phyloP scores from a whole-genome alignment of 30 jellyfish, hydroid and myxozoan genomes.

The Hydra vulgaris region DNA sequence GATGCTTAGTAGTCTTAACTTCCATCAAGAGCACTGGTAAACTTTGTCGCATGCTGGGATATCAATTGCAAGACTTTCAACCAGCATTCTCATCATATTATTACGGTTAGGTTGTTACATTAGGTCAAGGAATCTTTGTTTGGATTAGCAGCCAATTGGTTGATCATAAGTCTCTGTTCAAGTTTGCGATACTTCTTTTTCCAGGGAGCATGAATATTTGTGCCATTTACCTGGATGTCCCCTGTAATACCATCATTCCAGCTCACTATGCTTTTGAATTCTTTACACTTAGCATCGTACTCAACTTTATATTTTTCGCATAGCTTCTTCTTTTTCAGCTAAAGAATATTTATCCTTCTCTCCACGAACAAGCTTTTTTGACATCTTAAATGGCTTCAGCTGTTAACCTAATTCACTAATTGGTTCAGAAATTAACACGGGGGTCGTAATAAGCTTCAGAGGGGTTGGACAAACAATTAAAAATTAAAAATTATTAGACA shows the following conservation, averaged over 20 bases:
- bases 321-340: too few relatives aligned
- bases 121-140: too few relatives aligned
- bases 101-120: neutral
- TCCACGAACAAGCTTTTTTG: slow-evolving; percentile 5
- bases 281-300: slow-evolving; percentile 24
- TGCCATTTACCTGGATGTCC: neutral
- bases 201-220: too few relatives aligned
- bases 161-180: neutral
- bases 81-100: neutral
- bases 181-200: neutral
- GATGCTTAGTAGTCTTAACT: slow-evolving; percentile 19
- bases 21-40: slow-evolving; percentile 21
- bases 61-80: neutral
- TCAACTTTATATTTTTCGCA: slow-evolving; percentile 7
- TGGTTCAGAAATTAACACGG: too few relatives aligned
- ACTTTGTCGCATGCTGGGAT: neutral
- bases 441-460: too few relatives aligned
- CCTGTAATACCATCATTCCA: slow-evolving; percentile 14
- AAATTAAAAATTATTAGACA: too few relatives aligned
- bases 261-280: slow-evolving; percentile 7
- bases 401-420: too few relatives aligned
- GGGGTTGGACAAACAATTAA: too few relatives aligned
- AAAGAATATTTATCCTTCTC: slow-evolving; percentile 15
- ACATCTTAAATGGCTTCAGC: too few relatives aligned
- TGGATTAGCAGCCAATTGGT: neutral